A percentile compares a stretch with the other conserved stretches of the same genome.
Conservation (phyloP, 1,140 invertebrate species). For the Diorhabda carinulata region DNA sequence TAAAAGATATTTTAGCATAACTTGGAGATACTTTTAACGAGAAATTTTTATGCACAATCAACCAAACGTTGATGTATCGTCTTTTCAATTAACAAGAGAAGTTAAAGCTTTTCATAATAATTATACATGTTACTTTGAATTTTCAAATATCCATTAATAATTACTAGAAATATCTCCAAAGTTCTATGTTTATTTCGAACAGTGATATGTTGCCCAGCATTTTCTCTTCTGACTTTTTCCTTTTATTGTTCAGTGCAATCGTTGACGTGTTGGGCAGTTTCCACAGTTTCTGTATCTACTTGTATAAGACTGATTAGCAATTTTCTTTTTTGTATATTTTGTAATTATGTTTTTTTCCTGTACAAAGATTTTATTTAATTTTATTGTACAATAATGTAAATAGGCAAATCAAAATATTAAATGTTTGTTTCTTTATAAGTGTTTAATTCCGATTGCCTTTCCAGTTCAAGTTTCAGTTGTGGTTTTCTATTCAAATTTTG, state of each 20-base stretch:
- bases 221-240: background rate
- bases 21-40: too few species aligned
- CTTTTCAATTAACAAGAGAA: too few species aligned
- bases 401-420: constrained; percentile 33
- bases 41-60: too few species aligned
- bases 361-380: constrained; percentile 36
- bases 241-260: constrained; percentile 7
- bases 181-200: constrained; percentile 6
- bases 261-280: constrained; percentile 15
- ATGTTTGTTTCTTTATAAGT: constrained; percentile 36
- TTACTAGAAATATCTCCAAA: too few species aligned
- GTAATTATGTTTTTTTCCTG: constrained; percentile 29
- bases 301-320: constrained; percentile 40
- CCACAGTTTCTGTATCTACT: constrained; percentile 14
- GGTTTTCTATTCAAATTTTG: too few species aligned
- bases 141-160: too few species aligned
- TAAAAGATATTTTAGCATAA: too few species aligned
- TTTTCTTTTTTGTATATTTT: constrained; percentile 34
- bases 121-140: too few species aligned
- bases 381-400: constrained; percentile 38
- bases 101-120: too few species aligned
- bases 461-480: too few species aligned
- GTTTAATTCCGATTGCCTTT: too few species aligned
- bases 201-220: background rate
- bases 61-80: too few species aligned